A percentile compares a stretch with the other conserved stretches of the same genome.
Conservation (phyloP, 2,888 invertebrate species). For the Steinernema hermaphroditum region DNA sequence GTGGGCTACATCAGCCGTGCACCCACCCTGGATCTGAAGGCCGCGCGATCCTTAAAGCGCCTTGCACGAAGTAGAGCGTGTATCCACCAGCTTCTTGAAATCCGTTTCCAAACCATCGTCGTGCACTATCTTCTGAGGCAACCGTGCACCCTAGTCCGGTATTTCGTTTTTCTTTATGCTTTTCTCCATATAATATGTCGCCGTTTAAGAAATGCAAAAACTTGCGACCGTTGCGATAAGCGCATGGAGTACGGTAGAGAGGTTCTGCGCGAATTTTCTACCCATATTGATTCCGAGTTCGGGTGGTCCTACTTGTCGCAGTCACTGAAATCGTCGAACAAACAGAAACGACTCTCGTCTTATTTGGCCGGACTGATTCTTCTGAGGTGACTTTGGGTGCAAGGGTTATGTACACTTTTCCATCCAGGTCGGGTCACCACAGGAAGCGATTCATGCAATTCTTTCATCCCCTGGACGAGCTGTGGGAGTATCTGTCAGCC, state of each 20-base stretch:
- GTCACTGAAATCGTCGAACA: slow-evolving; percentile 37
- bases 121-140: slow-evolving; percentile 48
- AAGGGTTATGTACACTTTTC: neutral
- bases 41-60: slow-evolving; percentile 36
- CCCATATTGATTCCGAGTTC: slow-evolving; percentile 54
- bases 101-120: slow-evolving; percentile 56
- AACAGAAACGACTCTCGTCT: neutral
- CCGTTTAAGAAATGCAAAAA: slow-evolving; percentile 45
- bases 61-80: slow-evolving; percentile 35
- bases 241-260: slow-evolving; percentile 53
- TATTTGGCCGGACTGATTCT: slow-evolving; percentile 30
- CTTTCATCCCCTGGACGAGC: slow-evolving; percentile 34
- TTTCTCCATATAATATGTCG: too few species aligned
- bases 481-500: slow-evolving; percentile 22
- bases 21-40: slow-evolving; percentile 33
- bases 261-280: slow-evolving; percentile 43
- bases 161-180: too few species aligned
- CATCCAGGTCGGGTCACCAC: slow-evolving; percentile 22
- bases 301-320: slow-evolving; percentile 52
- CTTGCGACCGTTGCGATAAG: slow-evolving; percentile 53
- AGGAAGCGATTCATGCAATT: slow-evolving; percentile 34
- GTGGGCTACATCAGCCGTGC: slow-evolving; percentile 37
- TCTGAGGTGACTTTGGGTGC: neutral
- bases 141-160: slow-evolving; percentile 51
- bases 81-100: slow-evolving; percentile 49